phyloP scores from a whole-genome alignment of 2,888 invertebrate genomes.

The Athalia circularis region DNA sequence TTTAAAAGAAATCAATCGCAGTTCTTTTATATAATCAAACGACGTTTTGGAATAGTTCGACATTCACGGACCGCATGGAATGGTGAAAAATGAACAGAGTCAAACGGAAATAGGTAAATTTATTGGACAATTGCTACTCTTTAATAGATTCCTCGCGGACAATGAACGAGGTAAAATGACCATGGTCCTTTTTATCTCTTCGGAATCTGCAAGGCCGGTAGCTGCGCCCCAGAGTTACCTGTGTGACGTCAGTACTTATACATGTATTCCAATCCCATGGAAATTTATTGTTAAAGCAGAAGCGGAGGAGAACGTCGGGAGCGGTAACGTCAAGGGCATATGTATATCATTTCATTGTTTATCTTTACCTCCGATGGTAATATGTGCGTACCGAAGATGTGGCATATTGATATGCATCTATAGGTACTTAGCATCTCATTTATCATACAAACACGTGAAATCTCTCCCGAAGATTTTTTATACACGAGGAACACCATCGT shows the following conservation, averaged over 20 bases:
- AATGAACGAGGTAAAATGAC: background rate
- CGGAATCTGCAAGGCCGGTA: background rate
- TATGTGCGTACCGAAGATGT: background rate
- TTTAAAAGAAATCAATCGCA: too few relatives aligned
- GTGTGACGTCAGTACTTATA: slow-evolving; percentile 21
- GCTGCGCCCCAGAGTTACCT: slow-evolving; percentile 16
- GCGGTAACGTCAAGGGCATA: slow-evolving; percentile 6
- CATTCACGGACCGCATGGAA: too few relatives aligned
- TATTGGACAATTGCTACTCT: background rate
- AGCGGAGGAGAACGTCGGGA: slow-evolving; percentile 21
- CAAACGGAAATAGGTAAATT: slow-evolving; percentile 7
- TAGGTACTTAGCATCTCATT: background rate
- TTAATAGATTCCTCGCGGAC: background rate
- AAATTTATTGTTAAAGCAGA: slow-evolving; percentile 28
- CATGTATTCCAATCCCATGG: slow-evolving; percentile 19
- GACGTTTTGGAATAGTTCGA: too few relatives aligned
- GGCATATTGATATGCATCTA: background rate
- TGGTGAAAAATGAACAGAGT: too few relatives aligned
- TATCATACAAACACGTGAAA: background rate
- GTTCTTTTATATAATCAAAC: too few relatives aligned
- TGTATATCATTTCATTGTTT: slow-evolving; percentile 16
- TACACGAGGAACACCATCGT: too few relatives aligned
- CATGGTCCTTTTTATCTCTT: background rate
- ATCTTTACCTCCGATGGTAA: slow-evolving; percentile 9
- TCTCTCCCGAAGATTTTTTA: too few relatives aligned